Evolutionary conservation across 2,888 invertebrate species (phyloP), one percentile per base, ranked within the genome.

Genomic region (Petrolisthes cinctipes): DNA sequence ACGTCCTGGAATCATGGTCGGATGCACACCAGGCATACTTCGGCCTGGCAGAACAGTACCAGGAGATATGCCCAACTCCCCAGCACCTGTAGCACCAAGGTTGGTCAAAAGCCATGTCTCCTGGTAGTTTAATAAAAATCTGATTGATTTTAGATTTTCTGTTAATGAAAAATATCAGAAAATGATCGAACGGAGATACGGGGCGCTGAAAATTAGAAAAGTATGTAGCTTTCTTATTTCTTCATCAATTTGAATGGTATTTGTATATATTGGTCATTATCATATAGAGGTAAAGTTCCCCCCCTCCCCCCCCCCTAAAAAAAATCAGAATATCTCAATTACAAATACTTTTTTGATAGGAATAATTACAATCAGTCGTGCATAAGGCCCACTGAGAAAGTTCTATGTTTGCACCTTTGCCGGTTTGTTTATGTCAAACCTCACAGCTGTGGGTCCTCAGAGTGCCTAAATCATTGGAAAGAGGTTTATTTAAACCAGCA

Each of bases 401-500:
- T 80, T 80, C 57, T n/a, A 6, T 54, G 54, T 80, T 80, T 80
- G 80, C 80, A 80, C 80, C 56, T 80, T n/a, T n/a, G n/a, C n/a
- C n/a, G n/a, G n/a, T n/a, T n/a, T n/a, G n/a, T n/a, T n/a, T n/a
- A n/a, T n/a, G n/a, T n/a, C n/a, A n/a, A n/a, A n/a, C n/a, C n/a
- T n/a, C n/a, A n/a, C n/a, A n/a, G n/a, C n/a, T n/a, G n/a, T n/a
- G n/a, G n/a, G n/a, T n/a, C n/a, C n/a, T n/a, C n/a, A n/a, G n/a
- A n/a, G n/a, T n/a, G n/a, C n/a, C n/a, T n/a, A n/a, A n/a, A n/a
- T n/a, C n/a, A n/a, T n/a, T n/a, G n/a, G n/a, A n/a, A n/a, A n/a
- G n/a, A n/a, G n/a, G 80, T 56, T 56, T 56, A 56, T 80, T 57
- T 61, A 56, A 56, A 54, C 54, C 54, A 80, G 57, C 57, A 80